A percentile compares a stretch with the other conserved stretches of the same genome.
Conservation (phyloP, 2,888 invertebrate genomes). For the Pachymerium ferrugineum region DNA sequence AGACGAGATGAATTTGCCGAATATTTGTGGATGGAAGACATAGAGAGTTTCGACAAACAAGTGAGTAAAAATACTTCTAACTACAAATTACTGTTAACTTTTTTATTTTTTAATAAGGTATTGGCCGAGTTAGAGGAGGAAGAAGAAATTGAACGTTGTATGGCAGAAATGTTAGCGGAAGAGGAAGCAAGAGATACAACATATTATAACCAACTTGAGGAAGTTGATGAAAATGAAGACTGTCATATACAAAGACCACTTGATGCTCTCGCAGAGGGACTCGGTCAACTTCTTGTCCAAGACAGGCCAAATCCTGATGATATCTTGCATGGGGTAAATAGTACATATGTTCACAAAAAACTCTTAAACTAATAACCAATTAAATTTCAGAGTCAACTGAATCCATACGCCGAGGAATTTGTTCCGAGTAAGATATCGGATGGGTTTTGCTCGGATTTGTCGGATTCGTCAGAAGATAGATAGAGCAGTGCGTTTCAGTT, state of each 20-base stretch:
- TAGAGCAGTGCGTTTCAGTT: slow-evolving; percentile 30
- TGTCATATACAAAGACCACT: slow-evolving; percentile 13
- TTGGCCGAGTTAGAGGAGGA: slow-evolving; percentile 37
- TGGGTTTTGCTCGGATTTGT: neutral
- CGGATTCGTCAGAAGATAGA: slow-evolving; percentile 35
- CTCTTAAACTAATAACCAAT: no score
- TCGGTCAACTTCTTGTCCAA: slow-evolving; percentile 15
- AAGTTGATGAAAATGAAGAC: neutral
- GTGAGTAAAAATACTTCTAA: slow-evolving; percentile 50
- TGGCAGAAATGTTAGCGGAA: slow-evolving; percentile 37
- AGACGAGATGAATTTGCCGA: slow-evolving; percentile 66
- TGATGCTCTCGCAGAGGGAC: slow-evolving; percentile 8
- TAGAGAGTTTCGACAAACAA: slow-evolving; percentile 87
- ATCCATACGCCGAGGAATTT: slow-evolving; percentile 36
- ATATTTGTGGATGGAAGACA: slow-evolving; percentile 92
- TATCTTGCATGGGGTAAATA: neutral
- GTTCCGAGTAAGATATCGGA: slow-evolving; percentile 30
- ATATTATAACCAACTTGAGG: slow-evolving; percentile 30
- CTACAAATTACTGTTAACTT: neutral
- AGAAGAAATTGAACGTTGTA: slow-evolving; percentile 36
- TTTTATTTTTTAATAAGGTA: slow-evolving; percentile 27
- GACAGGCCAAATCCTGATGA: slow-evolving; percentile 14
- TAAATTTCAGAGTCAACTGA: slow-evolving; percentile 33
- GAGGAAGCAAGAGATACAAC: slow-evolving; percentile 37
- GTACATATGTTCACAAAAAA: neutral